Evolutionary conservation across 2,888 invertebrate species (phyloP).

Genomic region (Melanostoma scalare): DNA sequence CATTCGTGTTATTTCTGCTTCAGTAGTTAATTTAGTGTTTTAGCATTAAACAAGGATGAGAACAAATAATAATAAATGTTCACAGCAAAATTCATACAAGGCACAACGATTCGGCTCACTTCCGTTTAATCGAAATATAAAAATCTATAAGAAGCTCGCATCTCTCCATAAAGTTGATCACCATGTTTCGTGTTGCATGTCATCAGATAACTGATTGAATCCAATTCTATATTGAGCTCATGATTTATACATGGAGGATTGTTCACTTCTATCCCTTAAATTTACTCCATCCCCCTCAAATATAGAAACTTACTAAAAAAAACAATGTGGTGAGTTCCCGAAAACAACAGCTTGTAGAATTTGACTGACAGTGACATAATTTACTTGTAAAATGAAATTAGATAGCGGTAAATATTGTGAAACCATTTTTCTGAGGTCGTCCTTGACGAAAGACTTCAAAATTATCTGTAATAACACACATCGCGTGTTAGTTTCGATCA

Average conservation of each 20-base stretch:
- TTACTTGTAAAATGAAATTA: neutral
- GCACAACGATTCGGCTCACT: neutral
- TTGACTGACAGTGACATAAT: conserved; percentile 35
- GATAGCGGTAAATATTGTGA: conserved; percentile 2
- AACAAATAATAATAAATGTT: no score
- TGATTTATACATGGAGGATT: conserved; percentile 16
- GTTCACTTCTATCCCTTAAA: conserved; percentile 31
- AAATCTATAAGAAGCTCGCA: no score
- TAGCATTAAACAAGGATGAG: no score
- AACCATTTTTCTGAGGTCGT: neutral
- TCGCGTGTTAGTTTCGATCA: conserved; percentile 3
- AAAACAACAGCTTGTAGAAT: neutral
- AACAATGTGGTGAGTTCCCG: neutral
- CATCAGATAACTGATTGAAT: conserved; percentile 55
- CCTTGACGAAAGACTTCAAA: neutral
- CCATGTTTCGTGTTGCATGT: conserved; percentile 50
- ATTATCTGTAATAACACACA: neutral
- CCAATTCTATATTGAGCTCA: conserved; percentile 26
- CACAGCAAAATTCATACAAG: no score
- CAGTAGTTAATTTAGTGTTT: no score
- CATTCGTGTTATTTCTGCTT: no score
- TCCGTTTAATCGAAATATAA: neutral
- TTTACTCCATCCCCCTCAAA: no score
- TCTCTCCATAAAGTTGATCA: conserved; percentile 26
- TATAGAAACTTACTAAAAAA: neutral